These are phyloP conservation scores for Chrysolina americana DNA, from an alignment of 2,888 invertebrate species.

Conservation along the genomic window DNA sequence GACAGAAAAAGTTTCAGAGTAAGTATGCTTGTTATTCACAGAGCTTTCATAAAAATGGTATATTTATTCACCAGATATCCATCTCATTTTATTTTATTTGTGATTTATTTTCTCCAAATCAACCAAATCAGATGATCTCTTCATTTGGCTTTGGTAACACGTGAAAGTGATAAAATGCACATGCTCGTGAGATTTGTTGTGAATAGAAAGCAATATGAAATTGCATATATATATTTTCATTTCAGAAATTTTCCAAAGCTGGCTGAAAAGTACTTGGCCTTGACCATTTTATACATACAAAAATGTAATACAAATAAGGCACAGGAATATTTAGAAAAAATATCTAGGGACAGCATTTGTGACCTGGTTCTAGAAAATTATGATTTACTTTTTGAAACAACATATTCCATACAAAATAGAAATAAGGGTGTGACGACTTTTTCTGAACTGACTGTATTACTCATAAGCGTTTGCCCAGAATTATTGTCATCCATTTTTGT, in stretches of 20 bases:
- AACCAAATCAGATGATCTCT: no score
- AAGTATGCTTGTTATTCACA: conserved; percentile 40
- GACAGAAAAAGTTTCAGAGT: conserved; percentile 60
- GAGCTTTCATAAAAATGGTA: no score
- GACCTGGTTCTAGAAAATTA: conserved; percentile 69
- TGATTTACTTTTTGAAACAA: conserved; percentile 72
- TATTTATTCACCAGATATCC: no score
- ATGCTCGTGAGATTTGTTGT: no score
- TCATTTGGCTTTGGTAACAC: no score
- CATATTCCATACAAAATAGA: conserved; percentile 61
- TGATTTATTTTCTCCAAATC: no score
- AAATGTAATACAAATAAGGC: conserved; percentile 71
- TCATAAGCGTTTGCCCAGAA: conserved; percentile 70
- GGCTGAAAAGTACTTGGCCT: conserved; percentile 68
- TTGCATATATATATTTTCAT: conserved; percentile 17
- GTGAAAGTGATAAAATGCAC: no score
- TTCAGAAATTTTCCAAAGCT: conserved; percentile 56
- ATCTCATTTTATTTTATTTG: no score
- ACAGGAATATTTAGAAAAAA: conserved; percentile 68
- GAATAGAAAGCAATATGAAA: neutral
- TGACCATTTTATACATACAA: conserved; percentile 72
- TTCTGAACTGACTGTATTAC: conserved; percentile 72
- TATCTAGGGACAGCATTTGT: conserved; percentile 67
- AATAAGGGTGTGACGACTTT: conserved; percentile 69
- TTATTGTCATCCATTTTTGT: conserved; percentile 71